Evolutionary conservation across 1,140 invertebrate species (phyloP), one percentile per base, ranked within the genome.

Genomic region (Mesaphorura yosii): DNA sequence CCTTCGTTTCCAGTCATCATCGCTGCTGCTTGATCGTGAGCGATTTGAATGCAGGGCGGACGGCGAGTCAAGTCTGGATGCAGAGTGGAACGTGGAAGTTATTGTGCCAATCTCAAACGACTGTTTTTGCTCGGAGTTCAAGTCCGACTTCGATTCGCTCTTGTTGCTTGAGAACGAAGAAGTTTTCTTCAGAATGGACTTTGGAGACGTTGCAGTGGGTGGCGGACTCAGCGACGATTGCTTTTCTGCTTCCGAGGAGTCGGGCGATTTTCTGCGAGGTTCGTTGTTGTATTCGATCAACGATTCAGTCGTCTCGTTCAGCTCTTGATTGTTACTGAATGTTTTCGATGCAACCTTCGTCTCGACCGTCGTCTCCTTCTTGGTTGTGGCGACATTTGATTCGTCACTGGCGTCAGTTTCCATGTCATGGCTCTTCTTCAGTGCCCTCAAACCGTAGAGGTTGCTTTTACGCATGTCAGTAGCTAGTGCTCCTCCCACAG

Each of bases 151-250:
- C 7, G 52, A 53, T 25, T 48, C 52, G 19, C 39, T 53, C 22
- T 45, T 57, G 42, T 34, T 29, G 27, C 57, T 58, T 1, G 57
- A 50, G 31, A 59, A 59, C 6, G 52, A 55, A 3, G 57, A 59
- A 17, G 57, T 59, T 52, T 59, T 59, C 45, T 59, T 59, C 7
- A 59, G 45, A 14, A 59, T 59, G 0, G 57, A 59, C 31, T 59
- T 59, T 7, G 59, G 59, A 1, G 55, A 40, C 12, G 54, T 38
- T 38, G 4, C 20, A 19, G 14, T 19, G 22, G 39, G 7, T 10
- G 31, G 31, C n/a, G 31, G 31, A 34, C 10, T 34, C 31, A n/a
- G n/a, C 31, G n/a, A 10, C 10, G 7, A 19, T 19, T 38, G 19
- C 26, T 48, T 22, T 23, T 17, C 23, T 47, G 25, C 44, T 27